These are phyloP conservation scores for Orchesella flavescens DNA, from an alignment of 2,888 invertebrate species.

Conservation along the genomic window DNA sequence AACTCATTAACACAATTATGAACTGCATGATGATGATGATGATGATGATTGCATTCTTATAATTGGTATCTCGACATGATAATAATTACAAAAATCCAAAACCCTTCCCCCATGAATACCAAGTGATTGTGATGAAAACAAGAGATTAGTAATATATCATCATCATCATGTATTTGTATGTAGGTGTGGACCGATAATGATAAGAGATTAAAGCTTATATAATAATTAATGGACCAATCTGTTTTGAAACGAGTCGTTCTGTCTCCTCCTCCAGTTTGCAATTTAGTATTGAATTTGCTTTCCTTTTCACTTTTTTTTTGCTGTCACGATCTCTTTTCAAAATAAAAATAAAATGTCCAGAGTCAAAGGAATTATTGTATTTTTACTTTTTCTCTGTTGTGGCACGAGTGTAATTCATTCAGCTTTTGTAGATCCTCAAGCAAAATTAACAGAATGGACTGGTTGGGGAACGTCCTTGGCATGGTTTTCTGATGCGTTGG, in stretches of 20 bases:
- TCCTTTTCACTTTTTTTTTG: no score
- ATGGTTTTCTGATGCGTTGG: slow-evolving; percentile 66
- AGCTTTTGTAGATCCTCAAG: slow-evolving; percentile 64
- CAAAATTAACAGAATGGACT: slow-evolving; percentile 59
- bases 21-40: neutral
- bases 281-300: no score
- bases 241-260: neutral
- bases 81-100: neutral
- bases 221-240: neutral
- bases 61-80: slow-evolving; percentile 31
- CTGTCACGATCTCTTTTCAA: neutral
- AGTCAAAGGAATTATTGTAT: neutral
- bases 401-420: neutral
- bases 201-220: neutral
- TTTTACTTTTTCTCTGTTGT: neutral
- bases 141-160: neutral
- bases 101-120: no score
- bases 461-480: slow-evolving; percentile 68
- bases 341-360: neutral
- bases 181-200: neutral
- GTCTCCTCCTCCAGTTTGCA: neutral
- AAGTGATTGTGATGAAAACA: neutral
- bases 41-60: neutral
- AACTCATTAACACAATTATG: slow-evolving; percentile 25
- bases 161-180: neutral